phyloP scores from a whole-genome alignment of 2,113 vertebrate species.

The Petromus typicus region DNA sequence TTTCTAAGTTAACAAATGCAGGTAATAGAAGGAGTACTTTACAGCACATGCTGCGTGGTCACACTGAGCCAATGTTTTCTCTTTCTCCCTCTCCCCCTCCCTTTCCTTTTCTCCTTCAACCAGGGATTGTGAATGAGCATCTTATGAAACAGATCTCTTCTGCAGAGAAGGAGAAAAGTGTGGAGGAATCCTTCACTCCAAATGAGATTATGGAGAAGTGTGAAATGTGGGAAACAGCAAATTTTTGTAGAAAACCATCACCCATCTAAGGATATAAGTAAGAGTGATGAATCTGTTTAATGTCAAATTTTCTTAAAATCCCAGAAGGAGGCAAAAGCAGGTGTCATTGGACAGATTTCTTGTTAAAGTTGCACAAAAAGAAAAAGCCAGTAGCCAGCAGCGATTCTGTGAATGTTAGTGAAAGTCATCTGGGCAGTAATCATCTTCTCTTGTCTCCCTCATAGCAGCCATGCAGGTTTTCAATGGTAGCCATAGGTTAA shows the following conservation, averaged over 20 bases:
- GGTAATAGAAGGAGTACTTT: not conserved
- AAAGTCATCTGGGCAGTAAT: not conserved
- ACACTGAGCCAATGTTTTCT: not conserved
- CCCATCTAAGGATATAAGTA: not conserved
- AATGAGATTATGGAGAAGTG: not conserved
- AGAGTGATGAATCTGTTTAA: not conserved
- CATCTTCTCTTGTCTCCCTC: not conserved
- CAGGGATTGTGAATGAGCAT: not conserved
- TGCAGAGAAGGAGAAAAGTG: not conserved
- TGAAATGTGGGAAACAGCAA: not conserved
- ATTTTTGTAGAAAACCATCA: not conserved
- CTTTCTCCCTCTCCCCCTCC: not conserved
- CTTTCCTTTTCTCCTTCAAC: too few species aligned
- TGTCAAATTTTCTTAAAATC: not conserved
- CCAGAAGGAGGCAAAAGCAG: not conserved
- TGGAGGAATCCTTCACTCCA: not conserved
- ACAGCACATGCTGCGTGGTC: not conserved
- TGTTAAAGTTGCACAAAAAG: not conserved
- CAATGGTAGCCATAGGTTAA: not conserved
- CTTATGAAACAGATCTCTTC: not conserved
- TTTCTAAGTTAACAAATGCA: not conserved
- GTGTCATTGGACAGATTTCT: not conserved
- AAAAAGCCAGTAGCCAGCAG: not conserved
- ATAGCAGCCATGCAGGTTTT: not conserved
- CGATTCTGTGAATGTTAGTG: not conserved